These are phyloP conservation scores for Margaritifera margaritifera DNA, from an alignment of 2,888 invertebrate genomes.

Conservation along the genomic window DNA sequence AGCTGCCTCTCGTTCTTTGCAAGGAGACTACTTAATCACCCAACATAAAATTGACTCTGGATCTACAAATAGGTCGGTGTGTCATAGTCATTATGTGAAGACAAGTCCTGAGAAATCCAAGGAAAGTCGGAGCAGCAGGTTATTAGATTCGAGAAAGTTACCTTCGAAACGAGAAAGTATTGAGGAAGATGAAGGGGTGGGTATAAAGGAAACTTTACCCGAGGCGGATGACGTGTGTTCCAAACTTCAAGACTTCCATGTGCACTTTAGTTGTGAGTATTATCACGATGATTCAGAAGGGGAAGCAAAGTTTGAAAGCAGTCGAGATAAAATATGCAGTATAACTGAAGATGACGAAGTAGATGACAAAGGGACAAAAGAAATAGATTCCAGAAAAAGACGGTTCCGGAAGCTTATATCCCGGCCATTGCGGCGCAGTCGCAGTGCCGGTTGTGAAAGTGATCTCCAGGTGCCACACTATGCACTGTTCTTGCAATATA, in stretches of 20 bases:
- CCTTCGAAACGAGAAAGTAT: neutral
- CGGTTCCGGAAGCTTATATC: slow-evolving; percentile 57
- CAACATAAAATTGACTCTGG: too few relatives aligned
- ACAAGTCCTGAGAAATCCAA: too few relatives aligned
- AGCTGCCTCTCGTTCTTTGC: too few relatives aligned
- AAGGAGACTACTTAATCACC: too few relatives aligned
- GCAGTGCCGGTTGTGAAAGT: slow-evolving; percentile 76
- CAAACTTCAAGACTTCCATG: slow-evolving; percentile 11
- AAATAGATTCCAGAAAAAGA: slow-evolving; percentile 47
- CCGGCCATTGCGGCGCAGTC: slow-evolving; percentile 59
- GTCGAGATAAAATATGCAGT: too few relatives aligned
- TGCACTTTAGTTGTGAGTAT: slow-evolving; percentile 16
- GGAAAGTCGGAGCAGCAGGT: too few relatives aligned
- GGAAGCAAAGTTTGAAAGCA: neutral
- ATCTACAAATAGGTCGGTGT: too few relatives aligned
- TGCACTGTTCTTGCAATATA: slow-evolving; percentile 66
- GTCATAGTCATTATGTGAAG: too few relatives aligned
- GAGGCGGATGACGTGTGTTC: slow-evolving; percentile 6
- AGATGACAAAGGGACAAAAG: slow-evolving; percentile 18
- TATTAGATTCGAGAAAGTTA: too few relatives aligned
- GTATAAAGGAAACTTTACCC: slow-evolving; percentile 23
- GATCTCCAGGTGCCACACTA: slow-evolving; percentile 67
- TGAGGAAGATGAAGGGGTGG: slow-evolving; percentile 34
- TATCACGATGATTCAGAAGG: slow-evolving; percentile 19
- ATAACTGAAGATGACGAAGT: too few relatives aligned